A percentile compares a stretch with the other conserved stretches of the same genome.
Evolutionary conservation across 2,113 vertebrate species (phyloP).

Genomic region (Petroica traversi): DNA sequence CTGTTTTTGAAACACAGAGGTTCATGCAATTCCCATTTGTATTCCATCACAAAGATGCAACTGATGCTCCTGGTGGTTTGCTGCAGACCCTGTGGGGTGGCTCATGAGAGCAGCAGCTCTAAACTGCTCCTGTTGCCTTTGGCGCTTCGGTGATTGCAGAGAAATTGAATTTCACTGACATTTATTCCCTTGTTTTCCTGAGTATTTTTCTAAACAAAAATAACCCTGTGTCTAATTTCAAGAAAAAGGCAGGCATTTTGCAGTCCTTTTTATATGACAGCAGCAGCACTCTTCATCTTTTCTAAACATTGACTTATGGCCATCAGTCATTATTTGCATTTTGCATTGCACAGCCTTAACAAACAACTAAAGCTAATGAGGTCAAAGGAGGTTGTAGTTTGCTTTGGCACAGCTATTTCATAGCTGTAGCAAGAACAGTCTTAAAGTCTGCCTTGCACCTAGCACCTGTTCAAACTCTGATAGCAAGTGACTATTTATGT

Average conservation of each 20-base stretch:
- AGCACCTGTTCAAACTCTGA: constrained; percentile 77
- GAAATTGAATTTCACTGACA: neutral
- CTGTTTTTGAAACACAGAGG: neutral
- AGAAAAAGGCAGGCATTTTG: neutral
- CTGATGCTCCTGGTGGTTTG: accelerated
- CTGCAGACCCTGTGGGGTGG: neutral
- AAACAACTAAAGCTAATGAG: neutral
- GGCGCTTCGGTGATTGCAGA: neutral
- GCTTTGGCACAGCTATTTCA: constrained; percentile 25
- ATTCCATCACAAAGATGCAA: neutral
- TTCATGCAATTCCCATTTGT: neutral
- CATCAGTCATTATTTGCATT: constrained; percentile 21
- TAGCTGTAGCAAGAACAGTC: constrained; percentile 3
- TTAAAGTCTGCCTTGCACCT: neutral
- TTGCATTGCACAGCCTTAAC: neutral
- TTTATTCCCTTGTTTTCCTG: neutral
- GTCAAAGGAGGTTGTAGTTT: constrained; percentile 3
- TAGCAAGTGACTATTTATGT: constrained; percentile 52
- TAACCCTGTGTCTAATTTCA: neutral
- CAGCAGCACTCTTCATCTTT: neutral
- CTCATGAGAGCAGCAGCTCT: neutral
- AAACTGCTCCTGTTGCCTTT: neutral
- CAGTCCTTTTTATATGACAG: neutral
- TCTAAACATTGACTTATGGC: neutral
- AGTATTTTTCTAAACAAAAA: neutral